Conservation (phyloP, 2,888 invertebrate species). For the Hemistola chrysoprasaria region DNA sequence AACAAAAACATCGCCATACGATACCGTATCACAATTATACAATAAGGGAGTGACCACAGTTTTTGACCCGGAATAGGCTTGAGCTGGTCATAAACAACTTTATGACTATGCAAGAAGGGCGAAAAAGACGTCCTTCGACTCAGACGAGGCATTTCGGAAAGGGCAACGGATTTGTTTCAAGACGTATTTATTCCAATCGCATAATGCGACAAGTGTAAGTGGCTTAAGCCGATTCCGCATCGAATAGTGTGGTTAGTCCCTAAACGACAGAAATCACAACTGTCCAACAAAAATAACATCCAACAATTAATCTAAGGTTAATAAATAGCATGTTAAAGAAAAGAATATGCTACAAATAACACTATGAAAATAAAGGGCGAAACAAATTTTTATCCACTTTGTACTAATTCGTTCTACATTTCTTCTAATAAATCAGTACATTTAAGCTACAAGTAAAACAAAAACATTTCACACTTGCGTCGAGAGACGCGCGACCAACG, state of each 20-base stretch:
- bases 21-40: slow-evolving; percentile 8
- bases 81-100: too few relatives aligned
- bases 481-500: not conserved
- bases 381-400: slow-evolving; percentile 62
- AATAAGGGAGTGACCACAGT: too few relatives aligned
- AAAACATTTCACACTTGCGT: slow-evolving; percentile 14
- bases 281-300: slow-evolving; percentile 60
- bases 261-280: slow-evolving; percentile 34
- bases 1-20: slow-evolving; percentile 4
- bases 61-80: too few relatives aligned
- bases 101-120: too few relatives aligned
- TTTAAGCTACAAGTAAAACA: slow-evolving; percentile 22
- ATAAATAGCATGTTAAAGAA: slow-evolving; percentile 55
- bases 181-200: too few relatives aligned
- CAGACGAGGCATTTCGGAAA: too few relatives aligned
- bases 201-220: too few relatives aligned
- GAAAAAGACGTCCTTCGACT: too few relatives aligned
- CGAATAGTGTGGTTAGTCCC: too few relatives aligned
- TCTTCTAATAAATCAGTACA: slow-evolving; percentile 29
- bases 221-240: too few relatives aligned
- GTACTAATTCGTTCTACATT: slow-evolving; percentile 55
- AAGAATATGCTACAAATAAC: slow-evolving; percentile 51
- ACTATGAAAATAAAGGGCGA: slow-evolving; percentile 53
- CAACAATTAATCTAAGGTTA: slow-evolving; percentile 62
- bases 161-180: too few relatives aligned